These are phyloP conservation scores for Xiphophorus birchmanni DNA, from an alignment of 2,797 vertebrate genomes.

Conservation along the genomic window DNA sequence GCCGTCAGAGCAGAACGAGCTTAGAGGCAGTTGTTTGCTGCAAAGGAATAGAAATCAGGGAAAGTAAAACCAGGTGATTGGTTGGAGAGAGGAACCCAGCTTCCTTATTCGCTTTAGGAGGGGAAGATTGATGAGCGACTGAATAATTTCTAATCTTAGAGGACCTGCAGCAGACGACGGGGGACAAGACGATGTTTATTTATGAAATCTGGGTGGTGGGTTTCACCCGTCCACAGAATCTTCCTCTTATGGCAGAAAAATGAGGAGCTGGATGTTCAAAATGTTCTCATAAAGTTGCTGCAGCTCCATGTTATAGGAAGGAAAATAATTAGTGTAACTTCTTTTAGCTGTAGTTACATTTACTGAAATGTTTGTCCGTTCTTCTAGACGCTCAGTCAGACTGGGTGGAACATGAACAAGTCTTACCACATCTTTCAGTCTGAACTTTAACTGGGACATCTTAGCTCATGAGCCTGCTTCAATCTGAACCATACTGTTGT, in stretches of 20 bases:
- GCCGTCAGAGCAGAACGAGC: slow-evolving; percentile 51
- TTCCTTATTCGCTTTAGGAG: slow-evolving; percentile 52
- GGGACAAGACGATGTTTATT: slow-evolving; percentile 58
- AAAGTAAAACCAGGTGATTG: slow-evolving; percentile 53
- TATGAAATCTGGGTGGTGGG: slow-evolving; percentile 32
- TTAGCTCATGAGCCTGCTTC: not conserved
- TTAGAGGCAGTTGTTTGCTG: slow-evolving; percentile 33
- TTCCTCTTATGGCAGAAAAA: slow-evolving; percentile 43
- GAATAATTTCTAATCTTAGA: slow-evolving; percentile 66
- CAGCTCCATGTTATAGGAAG: slow-evolving; percentile 12
- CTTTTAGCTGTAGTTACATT: no score
- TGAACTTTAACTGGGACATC: not conserved
- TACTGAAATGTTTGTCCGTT: not conserved
- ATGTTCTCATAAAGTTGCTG: slow-evolving; percentile 2
- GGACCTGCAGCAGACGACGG: slow-evolving; percentile 31
- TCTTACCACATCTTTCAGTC: not conserved
- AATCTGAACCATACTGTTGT: not conserved
- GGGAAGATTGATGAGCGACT: slow-evolving; percentile 61
- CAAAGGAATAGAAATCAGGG: slow-evolving; percentile 58
- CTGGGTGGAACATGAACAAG: not conserved
- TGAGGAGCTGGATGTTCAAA: slow-evolving; percentile 30
- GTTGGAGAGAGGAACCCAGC: slow-evolving; percentile 48
- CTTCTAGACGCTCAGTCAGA: not conserved
- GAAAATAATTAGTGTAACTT: no score
- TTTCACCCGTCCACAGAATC: slow-evolving; percentile 43